Evolutionary conservation across 2,113 vertebrate species (phyloP).

Genomic region (Cheirogaleus medius): DNA sequence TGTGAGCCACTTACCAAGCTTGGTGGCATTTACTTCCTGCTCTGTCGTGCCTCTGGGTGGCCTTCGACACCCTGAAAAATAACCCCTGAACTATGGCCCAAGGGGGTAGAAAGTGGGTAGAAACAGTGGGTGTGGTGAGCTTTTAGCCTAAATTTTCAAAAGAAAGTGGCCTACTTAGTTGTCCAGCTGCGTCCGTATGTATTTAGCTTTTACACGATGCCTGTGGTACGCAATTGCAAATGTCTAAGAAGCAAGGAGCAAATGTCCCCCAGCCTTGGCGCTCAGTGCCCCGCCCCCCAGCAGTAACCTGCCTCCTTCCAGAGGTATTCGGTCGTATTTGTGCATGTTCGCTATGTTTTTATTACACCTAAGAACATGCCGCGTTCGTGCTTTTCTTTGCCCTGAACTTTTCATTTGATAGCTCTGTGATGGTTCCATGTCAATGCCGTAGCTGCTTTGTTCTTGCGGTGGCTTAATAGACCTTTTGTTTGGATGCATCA

Average conservation of each 20-base stretch:
- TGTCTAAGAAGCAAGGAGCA: not conserved
- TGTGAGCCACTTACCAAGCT: not conserved
- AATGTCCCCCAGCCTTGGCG: not conserved
- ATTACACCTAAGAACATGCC: not conserved
- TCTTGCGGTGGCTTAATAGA: not conserved
- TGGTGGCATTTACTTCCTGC: not conserved
- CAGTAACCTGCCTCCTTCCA: not conserved
- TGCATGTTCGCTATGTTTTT: not conserved
- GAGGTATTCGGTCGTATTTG: not conserved
- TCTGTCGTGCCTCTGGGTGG: not conserved
- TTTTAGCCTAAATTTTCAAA: not conserved
- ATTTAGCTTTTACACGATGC: not conserved
- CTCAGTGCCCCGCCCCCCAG: not conserved
- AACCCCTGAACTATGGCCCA: fast-evolving
- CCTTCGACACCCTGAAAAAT: not conserved
- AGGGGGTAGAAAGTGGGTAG: not conserved
- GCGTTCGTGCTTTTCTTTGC: not conserved
- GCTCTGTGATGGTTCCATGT: not conserved
- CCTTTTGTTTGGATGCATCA: not conserved
- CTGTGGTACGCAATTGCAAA: not conserved
- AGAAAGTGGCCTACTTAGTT: not conserved
- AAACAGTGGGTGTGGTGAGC: fast-evolving
- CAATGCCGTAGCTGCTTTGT: not conserved
- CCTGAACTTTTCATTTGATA: not conserved
- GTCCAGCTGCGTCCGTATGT: not conserved